These are phyloP conservation scores for Drosophila pegasa DNA, from an alignment of 2,888 invertebrate species.

Conservation along the genomic window DNA sequence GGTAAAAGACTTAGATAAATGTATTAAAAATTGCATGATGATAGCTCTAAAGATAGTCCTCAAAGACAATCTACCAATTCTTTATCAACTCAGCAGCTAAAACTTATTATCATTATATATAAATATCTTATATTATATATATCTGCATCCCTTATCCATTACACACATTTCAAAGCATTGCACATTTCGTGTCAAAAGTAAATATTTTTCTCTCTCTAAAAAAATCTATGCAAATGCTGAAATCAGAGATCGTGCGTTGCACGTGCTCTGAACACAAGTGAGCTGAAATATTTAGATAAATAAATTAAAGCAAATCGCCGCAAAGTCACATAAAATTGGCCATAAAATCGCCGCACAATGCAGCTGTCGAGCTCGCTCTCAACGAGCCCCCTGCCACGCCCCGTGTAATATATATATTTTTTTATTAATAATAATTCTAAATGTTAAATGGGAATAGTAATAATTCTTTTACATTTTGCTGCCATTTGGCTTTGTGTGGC, in stretches of 20 bases:
- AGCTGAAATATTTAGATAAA: conserved; percentile 40
- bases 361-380: conserved; percentile 47
- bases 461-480: conserved; percentile 34
- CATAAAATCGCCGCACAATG: conserved; percentile 50
- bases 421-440: conserved; percentile 59
- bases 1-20: not conserved
- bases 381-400: no score
- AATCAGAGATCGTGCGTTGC: conserved; percentile 25
- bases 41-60: not conserved
- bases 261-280: conserved; percentile 30
- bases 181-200: conserved; percentile 3
- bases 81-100: not conserved
- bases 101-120: not conserved
- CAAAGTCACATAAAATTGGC: conserved; percentile 50
- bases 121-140: no score
- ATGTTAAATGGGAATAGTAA: conserved; percentile 50
- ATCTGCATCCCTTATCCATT: not conserved
- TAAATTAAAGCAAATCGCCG: conserved; percentile 50
- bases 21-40: not conserved
- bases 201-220: not conserved
- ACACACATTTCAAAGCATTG: not conserved
- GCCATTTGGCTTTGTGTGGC: conserved; percentile 43
- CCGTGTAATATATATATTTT: conserved; percentile 8
- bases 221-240: not conserved
- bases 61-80: no score